phyloP scores from a whole-genome alignment of 1,140 invertebrate species.

The Heliconius melpomene region DNA sequence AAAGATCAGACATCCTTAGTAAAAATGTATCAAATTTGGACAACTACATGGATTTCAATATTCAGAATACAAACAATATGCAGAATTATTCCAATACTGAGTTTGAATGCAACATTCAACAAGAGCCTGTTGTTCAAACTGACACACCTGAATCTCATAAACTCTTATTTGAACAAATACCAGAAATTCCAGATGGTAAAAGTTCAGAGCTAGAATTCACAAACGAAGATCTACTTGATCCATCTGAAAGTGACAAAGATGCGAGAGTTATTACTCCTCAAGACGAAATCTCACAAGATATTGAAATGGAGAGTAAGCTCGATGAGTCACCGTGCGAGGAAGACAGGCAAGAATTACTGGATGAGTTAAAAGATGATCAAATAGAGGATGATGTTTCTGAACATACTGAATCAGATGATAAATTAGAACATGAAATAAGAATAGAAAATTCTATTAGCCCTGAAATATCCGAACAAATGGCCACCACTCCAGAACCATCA shows the following conservation, averaged over 20 bases:
- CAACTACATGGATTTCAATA: slow-evolving; percentile 63
- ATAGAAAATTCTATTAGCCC: slow-evolving; percentile 30
- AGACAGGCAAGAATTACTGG: slow-evolving; percentile 20
- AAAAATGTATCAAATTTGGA: slow-evolving; percentile 56
- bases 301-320: slow-evolving; percentile 61
- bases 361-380: slow-evolving; percentile 44
- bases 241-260: slow-evolving; percentile 70
- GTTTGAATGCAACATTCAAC: slow-evolving; percentile 60
- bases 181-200: slow-evolving; percentile 77
- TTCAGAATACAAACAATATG: slow-evolving; percentile 57
- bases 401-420: slow-evolving; percentile 34
- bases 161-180: slow-evolving; percentile 76
- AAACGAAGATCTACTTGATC: slow-evolving; percentile 66
- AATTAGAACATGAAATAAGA: slow-evolving; percentile 48
- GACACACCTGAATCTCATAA: slow-evolving; percentile 78
- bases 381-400: slow-evolving; percentile 27
- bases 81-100: slow-evolving; percentile 63
- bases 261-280: slow-evolving; percentile 57
- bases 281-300: slow-evolving; percentile 63
- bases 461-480: slow-evolving; percentile 22
- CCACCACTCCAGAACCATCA: slow-evolving; percentile 29
- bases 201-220: slow-evolving; percentile 74
- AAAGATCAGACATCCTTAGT: slow-evolving; percentile 44
- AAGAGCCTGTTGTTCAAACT: slow-evolving; percentile 63
- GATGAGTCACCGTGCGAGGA: slow-evolving; percentile 59